phyloP scores from a whole-genome alignment of 2,888 invertebrate species.

The Spilosoma lubricipeda region DNA sequence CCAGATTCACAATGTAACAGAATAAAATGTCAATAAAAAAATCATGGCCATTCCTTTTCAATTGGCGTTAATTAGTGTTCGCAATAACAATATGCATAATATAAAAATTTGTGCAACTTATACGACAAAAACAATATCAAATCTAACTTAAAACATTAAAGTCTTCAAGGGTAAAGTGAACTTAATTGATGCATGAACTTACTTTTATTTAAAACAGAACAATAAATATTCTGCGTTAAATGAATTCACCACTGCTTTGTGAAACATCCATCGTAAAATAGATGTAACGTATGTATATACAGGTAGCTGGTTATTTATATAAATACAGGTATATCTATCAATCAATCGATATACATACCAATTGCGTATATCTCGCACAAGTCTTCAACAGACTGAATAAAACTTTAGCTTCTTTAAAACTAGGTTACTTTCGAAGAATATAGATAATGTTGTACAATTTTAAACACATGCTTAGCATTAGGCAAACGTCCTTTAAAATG shows the following conservation, averaged over 20 bases:
- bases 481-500: too few species aligned
- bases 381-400: not conserved
- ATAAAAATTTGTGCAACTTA: not conserved
- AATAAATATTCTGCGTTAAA: not conserved
- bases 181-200: not conserved
- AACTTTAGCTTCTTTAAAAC: not conserved
- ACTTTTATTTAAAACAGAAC: not conserved
- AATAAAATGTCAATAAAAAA: conserved; percentile 3
- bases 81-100: not conserved
- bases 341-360: not conserved
- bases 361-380: not conserved
- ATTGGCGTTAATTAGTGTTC: not conserved
- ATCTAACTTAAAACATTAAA: not conserved
- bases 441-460: not conserved
- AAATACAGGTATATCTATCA: too few species aligned
- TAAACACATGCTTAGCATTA: not conserved
- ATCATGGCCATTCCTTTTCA: conserved; percentile 3
- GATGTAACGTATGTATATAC: too few species aligned
- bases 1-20: not conserved
- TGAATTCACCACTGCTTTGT: not conserved
- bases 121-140: not conserved
- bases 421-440: not conserved
- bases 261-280: too few species aligned
- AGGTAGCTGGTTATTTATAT: too few species aligned
- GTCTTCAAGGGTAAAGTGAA: not conserved